phyloP scores from a whole-genome alignment of 2,113 vertebrate species.

The Bubo blakistoni region DNA sequence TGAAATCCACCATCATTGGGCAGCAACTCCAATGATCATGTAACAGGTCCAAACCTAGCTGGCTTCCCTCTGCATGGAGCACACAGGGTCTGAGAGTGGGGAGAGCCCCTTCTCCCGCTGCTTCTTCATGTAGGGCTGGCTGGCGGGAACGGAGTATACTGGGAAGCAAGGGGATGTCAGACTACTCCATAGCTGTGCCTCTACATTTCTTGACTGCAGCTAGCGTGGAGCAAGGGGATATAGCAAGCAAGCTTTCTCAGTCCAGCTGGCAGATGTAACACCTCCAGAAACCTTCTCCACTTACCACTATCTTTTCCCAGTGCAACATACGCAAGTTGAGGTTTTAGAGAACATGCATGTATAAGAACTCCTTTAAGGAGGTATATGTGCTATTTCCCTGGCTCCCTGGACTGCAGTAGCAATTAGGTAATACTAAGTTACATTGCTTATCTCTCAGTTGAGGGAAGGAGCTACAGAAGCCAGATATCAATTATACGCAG shows the following conservation, averaged over 20 bases:
- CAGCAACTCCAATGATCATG: not conserved
- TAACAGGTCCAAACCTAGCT: not conserved
- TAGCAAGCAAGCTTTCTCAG: not conserved
- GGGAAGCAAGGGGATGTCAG: not conserved
- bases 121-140: not conserved
- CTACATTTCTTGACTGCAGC: not conserved
- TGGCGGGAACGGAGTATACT: accelerated
- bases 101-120: not conserved
- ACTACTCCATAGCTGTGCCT: not conserved
- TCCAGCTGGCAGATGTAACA: not conserved
- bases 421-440: not conserved
- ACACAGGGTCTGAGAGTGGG: not conserved
- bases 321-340: not conserved
- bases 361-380: not conserved
- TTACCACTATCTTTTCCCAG: not conserved
- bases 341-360: not conserved
- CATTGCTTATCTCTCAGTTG: not conserved
- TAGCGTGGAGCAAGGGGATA: not conserved
- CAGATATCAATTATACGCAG: not conserved
- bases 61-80: not conserved
- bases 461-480: not conserved
- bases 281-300: not conserved
- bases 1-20: not conserved
- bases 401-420: not conserved
- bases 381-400: not conserved